Conservation (phyloP, 2,797 vertebrate genomes). For the Cynopterus sphinx region DNA sequence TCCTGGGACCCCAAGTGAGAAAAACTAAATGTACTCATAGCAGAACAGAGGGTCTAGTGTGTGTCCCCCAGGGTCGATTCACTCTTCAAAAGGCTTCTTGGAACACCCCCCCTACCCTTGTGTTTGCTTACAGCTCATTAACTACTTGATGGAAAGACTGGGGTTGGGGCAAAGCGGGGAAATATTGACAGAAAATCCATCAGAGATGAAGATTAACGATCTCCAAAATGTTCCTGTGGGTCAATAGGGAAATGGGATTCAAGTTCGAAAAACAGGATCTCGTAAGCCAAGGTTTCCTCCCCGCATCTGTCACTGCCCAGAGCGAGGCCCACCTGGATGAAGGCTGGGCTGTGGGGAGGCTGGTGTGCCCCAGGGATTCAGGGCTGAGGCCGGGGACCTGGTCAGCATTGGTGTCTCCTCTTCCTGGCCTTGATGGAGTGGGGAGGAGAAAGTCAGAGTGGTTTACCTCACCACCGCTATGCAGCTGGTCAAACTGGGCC, state of each 20-base stretch:
- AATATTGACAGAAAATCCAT: conserved; percentile 78
- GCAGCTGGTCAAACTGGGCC: background rate
- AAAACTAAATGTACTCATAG: background rate
- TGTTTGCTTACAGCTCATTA: conserved; percentile 75
- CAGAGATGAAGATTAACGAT: conserved; percentile 77
- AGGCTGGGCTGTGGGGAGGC: background rate
- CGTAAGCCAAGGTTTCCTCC: background rate
- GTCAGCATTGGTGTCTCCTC: background rate
- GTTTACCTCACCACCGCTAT: background rate
- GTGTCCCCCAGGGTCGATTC: background rate
- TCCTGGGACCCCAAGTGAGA: background rate
- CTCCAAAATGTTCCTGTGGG: conserved; percentile 68
- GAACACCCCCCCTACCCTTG: background rate
- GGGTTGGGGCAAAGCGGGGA: conserved; percentile 2
- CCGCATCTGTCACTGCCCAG: background rate
- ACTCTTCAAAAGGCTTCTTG: background rate
- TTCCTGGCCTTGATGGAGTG: background rate
- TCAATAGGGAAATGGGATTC: conserved; percentile 60
- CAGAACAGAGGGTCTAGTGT: background rate
- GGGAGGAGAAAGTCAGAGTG: background rate
- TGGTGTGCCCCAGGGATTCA: background rate
- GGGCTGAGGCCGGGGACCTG: fast-evolving
- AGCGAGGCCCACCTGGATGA: fast-evolving
- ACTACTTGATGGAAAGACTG: conserved; percentile 71
- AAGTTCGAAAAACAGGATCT: background rate